Base-by-base conservation (phyloP, 2,888 invertebrate species). In the Sarcophaga rosellei region DNA sequence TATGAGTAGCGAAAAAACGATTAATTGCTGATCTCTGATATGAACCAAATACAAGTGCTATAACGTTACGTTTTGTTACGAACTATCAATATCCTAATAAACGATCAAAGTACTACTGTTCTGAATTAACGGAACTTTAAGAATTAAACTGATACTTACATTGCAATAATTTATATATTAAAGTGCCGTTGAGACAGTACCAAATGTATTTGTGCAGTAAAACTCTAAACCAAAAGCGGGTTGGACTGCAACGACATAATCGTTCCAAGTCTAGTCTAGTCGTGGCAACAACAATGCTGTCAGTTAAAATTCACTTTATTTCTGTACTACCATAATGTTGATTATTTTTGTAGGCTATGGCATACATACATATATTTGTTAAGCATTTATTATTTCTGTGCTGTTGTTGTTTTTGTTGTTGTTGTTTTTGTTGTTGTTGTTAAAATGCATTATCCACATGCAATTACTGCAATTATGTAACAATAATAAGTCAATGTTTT, bases 401-500 rank as follows among this genome's bases (percentile, higher is more conserved):
- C 21, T 61, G 17, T 11, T 4, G 11, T 17, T 63, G 12, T 8
- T 63, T 21, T 63, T 63, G 21, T 10, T 25, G 65, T 65, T 35
- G n/a, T n/a, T 61, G 17, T 11, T 4, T 3, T 17, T 63, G 12
- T 8, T 63, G 11, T 63, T 63, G 21, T 10, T 25, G 65, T 65
- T 35, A 15, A 35, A 35, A 35, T 35, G 35, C 35, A 8, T n/a
- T 57, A 57, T 57, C 57, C n/a, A 57, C 15, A 57, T 4, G n/a
- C 20, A 66, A 21, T 45, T 70, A 72, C 45, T 61, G 23, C 68
- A 61, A 78, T 84, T 84, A 79, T 84, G 77, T 69, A 84, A 84
- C 59, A 84, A 63, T 35, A 35, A 35, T 78, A 74, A 68, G 83
- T 78, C 73, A 78, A 83, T 62, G 68, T 78, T 78, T 83, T 78